Conservation (phyloP, 2,797 vertebrate genomes). For the Chaunax sp. region DNA sequence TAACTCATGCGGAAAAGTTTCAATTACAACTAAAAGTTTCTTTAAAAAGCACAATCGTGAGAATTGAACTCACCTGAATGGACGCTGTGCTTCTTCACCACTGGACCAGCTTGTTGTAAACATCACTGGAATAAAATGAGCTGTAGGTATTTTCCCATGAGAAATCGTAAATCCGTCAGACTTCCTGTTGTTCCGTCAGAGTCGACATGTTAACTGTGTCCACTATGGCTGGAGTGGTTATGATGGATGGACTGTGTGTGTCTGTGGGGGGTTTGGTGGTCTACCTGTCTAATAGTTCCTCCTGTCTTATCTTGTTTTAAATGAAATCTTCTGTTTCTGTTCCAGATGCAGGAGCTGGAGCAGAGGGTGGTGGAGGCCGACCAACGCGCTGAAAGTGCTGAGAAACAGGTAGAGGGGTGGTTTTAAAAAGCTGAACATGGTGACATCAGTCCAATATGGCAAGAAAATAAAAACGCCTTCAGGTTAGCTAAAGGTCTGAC, state of each 20-base stretch:
- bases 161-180: too few species aligned
- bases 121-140: too few species aligned
- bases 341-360: constrained; percentile 95
- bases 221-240: constrained; percentile 22
- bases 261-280: constrained; percentile 41
- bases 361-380: constrained; percentile 92
- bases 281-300: constrained; percentile 3
- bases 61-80: too few species aligned
- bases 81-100: too few species aligned
- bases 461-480: too few species aligned
- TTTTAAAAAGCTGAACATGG: not conserved
- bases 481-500: too few species aligned
- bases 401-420: constrained; percentile 89
- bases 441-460: too few species aligned
- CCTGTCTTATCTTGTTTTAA: not conserved
- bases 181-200: not conserved
- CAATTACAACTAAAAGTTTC: too few species aligned
- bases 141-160: too few species aligned
- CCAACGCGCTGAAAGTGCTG: constrained; percentile 90
- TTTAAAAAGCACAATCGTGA: too few species aligned
- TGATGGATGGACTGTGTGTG: constrained; percentile 53
- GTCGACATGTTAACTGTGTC: constrained; percentile 35
- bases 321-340: not conserved
- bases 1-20: too few species aligned
- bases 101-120: too few species aligned